phyloP scores from a whole-genome alignment of 1,140 invertebrate species.

The Limonius californicus region DNA sequence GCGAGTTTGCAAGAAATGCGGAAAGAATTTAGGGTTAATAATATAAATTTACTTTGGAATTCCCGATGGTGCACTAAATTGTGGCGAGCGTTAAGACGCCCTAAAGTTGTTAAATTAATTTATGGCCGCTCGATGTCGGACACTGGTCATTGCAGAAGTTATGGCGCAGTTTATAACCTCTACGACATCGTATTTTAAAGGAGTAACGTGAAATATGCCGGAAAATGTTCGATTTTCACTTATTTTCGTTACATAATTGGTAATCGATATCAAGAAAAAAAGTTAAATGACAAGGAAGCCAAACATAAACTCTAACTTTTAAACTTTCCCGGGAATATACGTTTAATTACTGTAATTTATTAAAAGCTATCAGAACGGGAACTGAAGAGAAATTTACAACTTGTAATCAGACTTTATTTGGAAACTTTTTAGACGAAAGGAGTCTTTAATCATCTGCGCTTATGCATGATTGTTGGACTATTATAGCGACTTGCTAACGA shows the following conservation, averaged over 20 bases:
- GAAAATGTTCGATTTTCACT: constrained; percentile 1
- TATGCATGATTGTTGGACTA: not conserved
- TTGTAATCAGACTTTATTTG: not conserved
- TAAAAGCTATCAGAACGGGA: not conserved
- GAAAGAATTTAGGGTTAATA: not conserved
- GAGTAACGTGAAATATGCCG: not conserved
- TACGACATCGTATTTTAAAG: constrained; percentile 11
- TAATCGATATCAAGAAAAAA: constrained; percentile 6
- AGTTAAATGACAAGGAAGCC: not conserved
- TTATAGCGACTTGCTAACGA: not conserved
- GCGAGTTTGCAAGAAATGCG: no score
- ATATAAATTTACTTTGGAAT: constrained; percentile 13
- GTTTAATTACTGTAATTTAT: not conserved
- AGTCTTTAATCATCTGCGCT: not conserved
- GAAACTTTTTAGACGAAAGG: not conserved
- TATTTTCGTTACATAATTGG: constrained; percentile 1
- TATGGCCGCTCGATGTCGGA: constrained; percentile 41
- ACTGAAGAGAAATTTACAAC: not conserved
- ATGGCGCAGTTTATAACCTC: constrained; percentile 23
- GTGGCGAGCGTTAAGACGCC: constrained; percentile 38
- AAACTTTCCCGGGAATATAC: not conserved
- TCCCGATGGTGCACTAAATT: constrained; percentile 41
- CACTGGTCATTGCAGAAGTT: constrained; percentile 43
- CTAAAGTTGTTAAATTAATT: constrained; percentile 47
- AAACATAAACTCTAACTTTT: not conserved